phyloP scores from a whole-genome alignment of 2,888 invertebrate species.

The Eristalis arbustorum region DNA sequence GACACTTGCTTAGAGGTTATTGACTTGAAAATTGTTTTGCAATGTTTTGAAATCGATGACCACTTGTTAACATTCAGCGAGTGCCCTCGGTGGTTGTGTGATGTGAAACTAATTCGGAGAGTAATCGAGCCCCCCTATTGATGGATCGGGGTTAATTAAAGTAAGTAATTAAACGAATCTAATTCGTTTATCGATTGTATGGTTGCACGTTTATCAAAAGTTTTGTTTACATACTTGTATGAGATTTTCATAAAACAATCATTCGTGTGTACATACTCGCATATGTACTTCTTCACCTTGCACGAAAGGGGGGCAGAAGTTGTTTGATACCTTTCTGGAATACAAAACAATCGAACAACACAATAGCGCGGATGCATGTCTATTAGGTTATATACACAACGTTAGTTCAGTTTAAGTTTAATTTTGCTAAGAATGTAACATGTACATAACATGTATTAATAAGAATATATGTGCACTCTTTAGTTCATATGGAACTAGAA shows the following conservation, averaged over 20 bases:
- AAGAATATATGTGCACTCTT: no score
- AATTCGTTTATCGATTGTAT: background rate
- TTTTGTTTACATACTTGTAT: background rate
- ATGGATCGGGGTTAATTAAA: background rate
- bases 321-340: background rate
- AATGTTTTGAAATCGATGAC: background rate
- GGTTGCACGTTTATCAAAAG: background rate
- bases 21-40: conserved; percentile 11
- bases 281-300: background rate
- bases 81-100: background rate
- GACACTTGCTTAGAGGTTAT: background rate
- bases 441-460: no score
- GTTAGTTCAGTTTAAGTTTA: background rate
- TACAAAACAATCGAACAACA: background rate
- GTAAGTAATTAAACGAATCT: background rate
- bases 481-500: no score
- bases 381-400: background rate
- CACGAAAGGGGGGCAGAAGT: background rate
- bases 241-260: background rate
- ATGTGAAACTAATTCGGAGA: background rate
- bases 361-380: background rate
- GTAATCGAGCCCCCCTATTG: background rate
- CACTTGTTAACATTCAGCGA: background rate
- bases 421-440: no score
- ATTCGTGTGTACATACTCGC: background rate